Conservation (phyloP, 1,140 invertebrate species). For the Saccostrea glomerata region DNA sequence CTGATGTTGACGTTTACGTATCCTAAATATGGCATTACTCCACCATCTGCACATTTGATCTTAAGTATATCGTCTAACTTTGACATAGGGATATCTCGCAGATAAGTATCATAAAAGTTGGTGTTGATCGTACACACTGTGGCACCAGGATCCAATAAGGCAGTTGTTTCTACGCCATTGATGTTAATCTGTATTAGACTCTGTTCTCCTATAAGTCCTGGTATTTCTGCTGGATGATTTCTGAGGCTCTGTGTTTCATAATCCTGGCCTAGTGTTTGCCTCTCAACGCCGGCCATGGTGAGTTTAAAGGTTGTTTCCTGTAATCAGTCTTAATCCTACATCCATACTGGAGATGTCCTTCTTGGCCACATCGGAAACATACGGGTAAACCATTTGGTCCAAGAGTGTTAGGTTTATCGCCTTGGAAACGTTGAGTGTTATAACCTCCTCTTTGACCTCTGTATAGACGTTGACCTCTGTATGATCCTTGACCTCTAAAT, state of each 20-base stretch:
- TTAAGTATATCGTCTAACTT: no score
- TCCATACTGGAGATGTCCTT: conserved; percentile 24
- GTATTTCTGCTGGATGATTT: no score
- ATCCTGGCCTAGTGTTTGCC: no score
- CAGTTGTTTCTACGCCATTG: no score
- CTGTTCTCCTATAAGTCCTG: no score
- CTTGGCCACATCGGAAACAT: conserved; percentile 36
- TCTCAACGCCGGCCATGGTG: neutral
- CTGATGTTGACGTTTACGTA: neutral
- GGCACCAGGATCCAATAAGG: no score
- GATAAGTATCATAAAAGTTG: no score
- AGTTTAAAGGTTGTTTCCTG: conserved; percentile 12
- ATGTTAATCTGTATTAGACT: no score
- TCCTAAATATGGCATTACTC: neutral
- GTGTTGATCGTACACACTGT: no score
- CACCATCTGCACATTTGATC: conserved; percentile 31
- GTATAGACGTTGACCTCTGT: neutral
- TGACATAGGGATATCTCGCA: no score
- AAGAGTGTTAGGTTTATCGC: neutral
- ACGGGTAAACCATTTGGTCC: neutral
- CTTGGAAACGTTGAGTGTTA: neutral
- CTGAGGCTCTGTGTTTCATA: no score
- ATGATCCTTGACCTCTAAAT: no score
- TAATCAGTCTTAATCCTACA: neutral
- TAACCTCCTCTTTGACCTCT: neutral